Percentiles rank a stretch among this genome's conserved stretches.
Evolutionary conservation across 2,113 vertebrate species (phyloP).

Genomic region (Opisthocomus hoazin): DNA sequence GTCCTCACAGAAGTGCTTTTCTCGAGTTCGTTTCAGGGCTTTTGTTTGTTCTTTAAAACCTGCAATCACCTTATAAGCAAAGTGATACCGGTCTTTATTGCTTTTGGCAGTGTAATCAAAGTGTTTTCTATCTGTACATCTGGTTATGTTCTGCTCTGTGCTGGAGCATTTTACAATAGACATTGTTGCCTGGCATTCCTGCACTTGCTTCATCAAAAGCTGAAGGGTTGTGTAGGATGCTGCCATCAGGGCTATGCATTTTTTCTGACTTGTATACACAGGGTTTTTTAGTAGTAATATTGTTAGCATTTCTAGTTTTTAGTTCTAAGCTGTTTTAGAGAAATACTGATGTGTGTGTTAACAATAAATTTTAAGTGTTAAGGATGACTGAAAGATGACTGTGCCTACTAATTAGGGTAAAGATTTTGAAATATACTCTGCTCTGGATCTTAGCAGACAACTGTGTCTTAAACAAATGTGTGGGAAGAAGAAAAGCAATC

Average conservation of each 20-base stretch:
- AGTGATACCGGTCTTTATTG: constrained; percentile 25
- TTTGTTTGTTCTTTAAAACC: constrained; percentile 14
- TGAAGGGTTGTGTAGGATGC: neutral
- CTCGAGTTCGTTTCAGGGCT: neutral
- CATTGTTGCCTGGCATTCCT: neutral
- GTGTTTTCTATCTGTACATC: neutral
- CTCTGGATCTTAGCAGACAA: constrained; percentile 68
- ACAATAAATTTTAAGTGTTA: neutral
- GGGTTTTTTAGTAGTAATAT: neutral
- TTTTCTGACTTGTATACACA: neutral
- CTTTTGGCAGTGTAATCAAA: constrained; percentile 15
- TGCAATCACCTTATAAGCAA: constrained; percentile 26
- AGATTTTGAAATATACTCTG: constrained; percentile 64
- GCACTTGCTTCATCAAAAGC: neutral
- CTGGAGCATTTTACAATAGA: neutral
- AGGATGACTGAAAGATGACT: constrained; percentile 56
- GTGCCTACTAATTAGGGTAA: constrained; percentile 63
- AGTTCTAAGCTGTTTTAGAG: neutral
- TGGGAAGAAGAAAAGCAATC: constrained; percentile 69
- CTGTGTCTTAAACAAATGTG: constrained; percentile 69
- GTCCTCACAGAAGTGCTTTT: neutral
- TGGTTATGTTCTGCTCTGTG: neutral
- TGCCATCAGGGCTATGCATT: neutral
- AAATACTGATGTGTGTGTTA: neutral
- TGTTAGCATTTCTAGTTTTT: neutral